Evolutionary conservation across 2,797 vertebrate species (phyloP), one percentile per base, ranked within the genome.

Genomic region (Phrynocephalus forsythii): DNA sequence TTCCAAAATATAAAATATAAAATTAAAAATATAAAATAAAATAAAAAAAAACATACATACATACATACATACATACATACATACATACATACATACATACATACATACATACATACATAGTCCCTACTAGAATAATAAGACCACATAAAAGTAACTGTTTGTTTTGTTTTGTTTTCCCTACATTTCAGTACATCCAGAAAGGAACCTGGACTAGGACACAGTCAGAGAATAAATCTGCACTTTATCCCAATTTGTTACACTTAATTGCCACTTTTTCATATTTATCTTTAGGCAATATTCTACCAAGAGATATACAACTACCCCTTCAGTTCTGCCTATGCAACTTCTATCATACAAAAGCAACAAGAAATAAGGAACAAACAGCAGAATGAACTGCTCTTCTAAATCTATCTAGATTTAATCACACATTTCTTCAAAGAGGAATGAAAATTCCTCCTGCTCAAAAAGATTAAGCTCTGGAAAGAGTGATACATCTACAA

Each of bases 401-500:
- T 67, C 11, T 44, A 63, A 79, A 79, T 63, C 20, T 80, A 63
- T 33, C 30, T 33, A 67, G 13, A 67, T 68, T 50, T 77, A 77
- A 77, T 50, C n/a, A 33, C 28, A 13, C 18, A n/a, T 22, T 66
- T 66, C 20, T 38, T 73, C n/a, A 83, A 13, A 33, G 28, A 72
- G 71, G 30, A 83, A 83, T 73, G 3, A 73, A 30, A 68, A n/a
- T 56, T 72, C 16, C 30, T 83, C 56, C n/a, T 56, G 33, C 24
- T 83, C 33, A 56, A 83, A 83, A 83, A 83, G 9, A 72, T 71
- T 72, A 71, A 48, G 7, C 82, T 72, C 18, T 73, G n/a, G 48
- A 60, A 48, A 33, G 38, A 67, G 50, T 26, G 48, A 60, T 24
- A 33, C 24, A 83, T 73, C 69, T 73, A 50, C 50, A n/a, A 26